A percentile compares a stretch with the other conserved stretches of the same genome.
Conservation (phyloP, 2,888 invertebrate species). For the Macropis europaea region DNA sequence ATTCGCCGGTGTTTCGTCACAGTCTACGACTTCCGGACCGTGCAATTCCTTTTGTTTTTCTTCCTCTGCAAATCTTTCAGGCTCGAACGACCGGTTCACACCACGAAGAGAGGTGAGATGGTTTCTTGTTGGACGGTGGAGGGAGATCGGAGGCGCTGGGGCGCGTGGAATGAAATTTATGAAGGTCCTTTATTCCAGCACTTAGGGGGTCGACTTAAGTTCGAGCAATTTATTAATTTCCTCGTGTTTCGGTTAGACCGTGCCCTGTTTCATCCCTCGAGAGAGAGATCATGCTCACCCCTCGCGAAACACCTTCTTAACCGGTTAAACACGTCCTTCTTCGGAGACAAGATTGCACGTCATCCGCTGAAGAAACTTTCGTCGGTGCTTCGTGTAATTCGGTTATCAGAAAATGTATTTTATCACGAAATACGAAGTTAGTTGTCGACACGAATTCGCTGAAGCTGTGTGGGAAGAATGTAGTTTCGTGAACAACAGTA, state of each 20-base stretch:
- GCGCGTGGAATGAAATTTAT: slow-evolving; percentile 74
- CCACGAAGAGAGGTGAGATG: slow-evolving; percentile 23
- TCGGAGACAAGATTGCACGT: background rate
- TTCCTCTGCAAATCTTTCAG: slow-evolving; percentile 46
- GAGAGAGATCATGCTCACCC: slow-evolving; percentile 50
- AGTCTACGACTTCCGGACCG: background rate
- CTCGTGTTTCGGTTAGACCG: slow-evolving; percentile 65
- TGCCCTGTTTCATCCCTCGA: slow-evolving; percentile 37
- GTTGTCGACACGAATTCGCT: too few species aligned
- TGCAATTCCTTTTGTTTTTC: slow-evolving; percentile 21
- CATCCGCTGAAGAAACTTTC: background rate
- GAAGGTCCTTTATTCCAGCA: slow-evolving; percentile 74
- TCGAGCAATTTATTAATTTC: slow-evolving; percentile 78
- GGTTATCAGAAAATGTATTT: background rate
- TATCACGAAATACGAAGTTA: too few species aligned
- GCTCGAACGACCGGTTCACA: slow-evolving; percentile 27
- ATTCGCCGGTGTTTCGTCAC: slow-evolving; percentile 13
- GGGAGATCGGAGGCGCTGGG: slow-evolving; percentile 56
- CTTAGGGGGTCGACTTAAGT: slow-evolving; percentile 73
- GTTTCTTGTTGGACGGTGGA: slow-evolving; percentile 60
- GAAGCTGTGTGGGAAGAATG: too few species aligned
- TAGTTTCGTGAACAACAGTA: too few species aligned
- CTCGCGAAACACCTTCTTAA: background rate
- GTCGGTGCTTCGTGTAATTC: background rate
- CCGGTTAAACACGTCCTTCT: slow-evolving; percentile 11